phyloP scores from a whole-genome alignment of 2,888 invertebrate genomes.

The Pseudococcus jackbeardsleyi region DNA sequence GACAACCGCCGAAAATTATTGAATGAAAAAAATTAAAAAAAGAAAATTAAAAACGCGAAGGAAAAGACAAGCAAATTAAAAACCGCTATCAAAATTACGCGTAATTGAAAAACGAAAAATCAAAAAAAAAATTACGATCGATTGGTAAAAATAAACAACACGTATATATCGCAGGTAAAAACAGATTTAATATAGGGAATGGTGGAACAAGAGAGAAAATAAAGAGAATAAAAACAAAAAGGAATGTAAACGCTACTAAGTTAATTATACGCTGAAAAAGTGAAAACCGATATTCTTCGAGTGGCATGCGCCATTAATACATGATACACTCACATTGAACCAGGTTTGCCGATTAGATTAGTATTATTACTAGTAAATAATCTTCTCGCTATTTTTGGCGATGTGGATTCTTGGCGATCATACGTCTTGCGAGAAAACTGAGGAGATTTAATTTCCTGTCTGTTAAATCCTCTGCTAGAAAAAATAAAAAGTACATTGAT shows the following conservation, averaged over 20 bases:
- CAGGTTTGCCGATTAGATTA: constrained; percentile 68
- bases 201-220: not conserved
- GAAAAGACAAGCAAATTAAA: not conserved
- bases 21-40: too few relatives aligned
- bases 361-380: constrained; percentile 67
- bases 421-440: constrained; percentile 68
- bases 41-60: too few relatives aligned
- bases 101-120: not conserved
- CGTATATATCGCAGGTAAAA: not conserved
- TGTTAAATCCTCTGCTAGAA: constrained; percentile 59
- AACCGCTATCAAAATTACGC: not conserved
- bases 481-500: not conserved
- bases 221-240: not conserved
- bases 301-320: constrained; percentile 45
- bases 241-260: constrained; percentile 8
- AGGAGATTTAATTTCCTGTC: constrained; percentile 67
- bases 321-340: constrained; percentile 68
- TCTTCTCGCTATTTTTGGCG: constrained; percentile 68
- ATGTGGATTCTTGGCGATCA: constrained; percentile 69
- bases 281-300: not conserved
- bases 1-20: too few relatives aligned
- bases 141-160: not conserved
- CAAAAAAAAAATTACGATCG: not conserved
- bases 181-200: not conserved
- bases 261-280: not conserved